Evolutionary conservation across 2,888 invertebrate species (phyloP).

Genomic region (Dugesia japonica): DNA sequence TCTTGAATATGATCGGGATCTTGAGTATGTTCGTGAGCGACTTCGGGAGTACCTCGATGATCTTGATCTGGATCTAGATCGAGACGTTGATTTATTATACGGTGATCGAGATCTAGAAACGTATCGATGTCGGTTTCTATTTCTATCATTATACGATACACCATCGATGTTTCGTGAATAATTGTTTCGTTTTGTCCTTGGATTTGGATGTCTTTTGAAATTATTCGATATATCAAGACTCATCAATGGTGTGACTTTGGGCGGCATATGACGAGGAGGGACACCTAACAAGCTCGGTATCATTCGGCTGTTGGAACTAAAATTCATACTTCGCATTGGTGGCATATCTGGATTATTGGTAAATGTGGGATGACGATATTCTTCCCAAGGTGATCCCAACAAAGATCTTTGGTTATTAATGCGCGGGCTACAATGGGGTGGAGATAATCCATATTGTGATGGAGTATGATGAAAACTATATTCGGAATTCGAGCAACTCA

Average conservation of each 20-base stretch:
- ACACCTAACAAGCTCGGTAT: neutral
- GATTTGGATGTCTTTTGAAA: neutral
- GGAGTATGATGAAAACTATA: neutral
- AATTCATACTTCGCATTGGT: neutral
- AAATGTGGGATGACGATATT: neutral
- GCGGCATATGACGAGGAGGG: neutral
- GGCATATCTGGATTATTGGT: constrained; percentile 9
- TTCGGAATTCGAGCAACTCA: neutral
- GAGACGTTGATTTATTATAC: neutral
- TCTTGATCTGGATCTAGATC: neutral
- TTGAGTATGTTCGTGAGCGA: neutral
- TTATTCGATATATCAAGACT: neutral
- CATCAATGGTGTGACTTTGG: neutral
- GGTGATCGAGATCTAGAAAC: constrained; percentile 21
- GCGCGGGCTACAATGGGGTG: neutral
- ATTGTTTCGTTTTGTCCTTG: neutral
- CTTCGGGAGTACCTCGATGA: neutral
- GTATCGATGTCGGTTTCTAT: neutral
- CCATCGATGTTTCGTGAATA: neutral
- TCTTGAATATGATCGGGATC: constrained; percentile 13
- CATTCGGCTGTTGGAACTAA: neutral
- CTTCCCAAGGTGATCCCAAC: neutral
- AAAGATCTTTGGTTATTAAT: neutral
- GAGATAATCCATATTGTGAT: neutral
- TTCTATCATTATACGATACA: neutral